A percentile compares a stretch with the other conserved stretches of the same genome.
Evolutionary conservation across 2,113 vertebrate species (phyloP).

Genomic region (Oreochromis tanganicae): DNA sequence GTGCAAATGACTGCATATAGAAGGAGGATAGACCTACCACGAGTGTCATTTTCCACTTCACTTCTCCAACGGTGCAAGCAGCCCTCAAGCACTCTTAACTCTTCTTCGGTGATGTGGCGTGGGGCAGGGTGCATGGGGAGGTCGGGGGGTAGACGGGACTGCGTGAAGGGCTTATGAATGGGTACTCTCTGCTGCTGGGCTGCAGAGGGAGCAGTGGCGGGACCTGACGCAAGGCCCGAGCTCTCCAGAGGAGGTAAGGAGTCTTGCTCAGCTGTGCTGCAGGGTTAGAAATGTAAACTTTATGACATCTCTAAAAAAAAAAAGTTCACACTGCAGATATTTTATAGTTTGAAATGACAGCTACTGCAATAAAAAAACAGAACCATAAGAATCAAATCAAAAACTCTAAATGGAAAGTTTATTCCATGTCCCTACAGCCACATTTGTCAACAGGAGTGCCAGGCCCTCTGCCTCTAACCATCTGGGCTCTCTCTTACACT

Average conservation of each 20-base stretch:
- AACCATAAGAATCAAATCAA: not conserved
- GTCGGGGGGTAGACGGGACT: constrained; percentile 90
- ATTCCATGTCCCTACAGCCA: accelerated
- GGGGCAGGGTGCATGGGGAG: constrained; percentile 96
- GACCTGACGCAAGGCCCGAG: constrained; percentile 65
- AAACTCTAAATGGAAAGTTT: not conserved
- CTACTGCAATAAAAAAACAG: not conserved
- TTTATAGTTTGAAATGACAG: not conserved
- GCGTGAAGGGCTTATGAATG: constrained; percentile 95
- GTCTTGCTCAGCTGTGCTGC: constrained; percentile 82
- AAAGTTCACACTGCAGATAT: not conserved
- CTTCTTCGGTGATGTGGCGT: constrained; percentile 91
- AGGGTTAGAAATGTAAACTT: not conserved
- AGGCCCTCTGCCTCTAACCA: not conserved
- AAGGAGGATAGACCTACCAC: constrained; percentile 67
- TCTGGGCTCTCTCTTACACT: not conserved
- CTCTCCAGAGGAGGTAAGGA: constrained; percentile 71
- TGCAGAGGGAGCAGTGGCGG: constrained; percentile 65
- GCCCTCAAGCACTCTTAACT: constrained; percentile 87
- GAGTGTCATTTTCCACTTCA: constrained; percentile 95
- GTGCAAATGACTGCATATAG: not conserved
- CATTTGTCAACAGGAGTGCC: not conserved
- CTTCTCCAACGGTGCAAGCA: constrained; percentile 98
- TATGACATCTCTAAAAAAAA: not conserved
- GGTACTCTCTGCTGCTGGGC: constrained; percentile 77